Evolutionary conservation across 2,113 vertebrate genomes (phyloP).

Genomic region (Pelobates fuscus): DNA sequence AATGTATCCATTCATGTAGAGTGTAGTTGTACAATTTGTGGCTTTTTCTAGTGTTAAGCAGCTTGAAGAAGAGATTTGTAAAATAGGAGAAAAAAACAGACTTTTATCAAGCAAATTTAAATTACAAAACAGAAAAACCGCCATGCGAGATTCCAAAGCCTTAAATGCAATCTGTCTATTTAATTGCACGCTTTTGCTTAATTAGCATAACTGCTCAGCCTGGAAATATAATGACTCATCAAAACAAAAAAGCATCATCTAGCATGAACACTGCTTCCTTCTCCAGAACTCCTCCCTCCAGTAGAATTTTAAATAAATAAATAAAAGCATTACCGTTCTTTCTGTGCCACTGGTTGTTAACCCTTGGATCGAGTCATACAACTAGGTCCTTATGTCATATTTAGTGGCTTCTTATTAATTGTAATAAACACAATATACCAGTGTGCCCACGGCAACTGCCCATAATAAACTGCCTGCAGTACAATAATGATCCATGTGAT

Average conservation of each 20-base stretch:
- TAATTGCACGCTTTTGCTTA: conserved; percentile 49
- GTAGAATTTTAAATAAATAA: too few relatives aligned
- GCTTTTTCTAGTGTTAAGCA: conserved; percentile 36
- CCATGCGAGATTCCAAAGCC: conserved; percentile 47
- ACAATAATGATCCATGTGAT: too few relatives aligned
- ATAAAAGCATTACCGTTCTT: background rate
- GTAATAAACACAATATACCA: too few relatives aligned
- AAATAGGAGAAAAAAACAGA: conserved; percentile 35
- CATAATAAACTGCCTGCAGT: too few relatives aligned
- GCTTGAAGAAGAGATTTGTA: conserved; percentile 45
- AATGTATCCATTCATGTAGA: background rate
- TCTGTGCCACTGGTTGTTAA: too few relatives aligned
- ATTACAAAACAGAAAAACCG: conserved; percentile 50
- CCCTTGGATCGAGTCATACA: too few relatives aligned
- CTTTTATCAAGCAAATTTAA: conserved; percentile 50
- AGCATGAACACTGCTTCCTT: background rate
- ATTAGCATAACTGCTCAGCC: conserved; percentile 49
- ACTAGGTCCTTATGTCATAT: too few relatives aligned
- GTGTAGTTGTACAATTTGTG: background rate
- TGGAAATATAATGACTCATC: conserved; percentile 51
- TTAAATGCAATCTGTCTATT: conserved; percentile 51
- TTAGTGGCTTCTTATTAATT: too few relatives aligned
- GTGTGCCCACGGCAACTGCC: too few relatives aligned
- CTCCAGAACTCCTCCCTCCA: background rate
- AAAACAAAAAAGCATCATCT: conserved; percentile 40